A percentile compares a stretch with the other conserved stretches of the same genome.
Evolutionary conservation across 2,797 vertebrate species (phyloP).

Genomic region (Poeciliopsis gracilis): DNA sequence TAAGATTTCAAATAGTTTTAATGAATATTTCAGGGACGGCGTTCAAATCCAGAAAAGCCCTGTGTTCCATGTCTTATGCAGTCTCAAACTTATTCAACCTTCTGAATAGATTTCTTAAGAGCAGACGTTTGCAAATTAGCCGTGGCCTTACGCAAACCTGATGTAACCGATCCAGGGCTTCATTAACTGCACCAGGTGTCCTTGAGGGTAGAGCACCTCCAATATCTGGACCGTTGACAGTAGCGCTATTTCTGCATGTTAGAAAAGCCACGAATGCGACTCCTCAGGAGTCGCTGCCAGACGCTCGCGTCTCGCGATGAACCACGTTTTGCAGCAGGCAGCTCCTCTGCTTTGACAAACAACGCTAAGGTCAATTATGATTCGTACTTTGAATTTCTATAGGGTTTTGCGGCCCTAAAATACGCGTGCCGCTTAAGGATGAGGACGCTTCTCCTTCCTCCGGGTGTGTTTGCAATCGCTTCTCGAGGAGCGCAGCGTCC

Average conservation of each 20-base stretch:
- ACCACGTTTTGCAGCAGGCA: not conserved
- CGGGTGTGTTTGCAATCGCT: constrained; percentile 13
- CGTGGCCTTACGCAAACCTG: not conserved
- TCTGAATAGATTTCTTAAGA: not conserved
- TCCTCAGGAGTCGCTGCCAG: not conserved
- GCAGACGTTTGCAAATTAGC: not conserved
- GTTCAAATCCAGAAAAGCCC: not conserved
- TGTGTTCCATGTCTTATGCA: not conserved
- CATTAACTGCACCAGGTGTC: not conserved
- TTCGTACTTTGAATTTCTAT: not conserved
- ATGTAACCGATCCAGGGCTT: not conserved
- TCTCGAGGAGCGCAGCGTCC: constrained; percentile 33
- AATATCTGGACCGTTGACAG: not conserved
- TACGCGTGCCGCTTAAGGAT: not conserved
- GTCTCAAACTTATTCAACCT: not conserved
- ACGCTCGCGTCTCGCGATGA: not conserved
- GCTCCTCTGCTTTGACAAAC: not conserved
- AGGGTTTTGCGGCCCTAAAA: not conserved
- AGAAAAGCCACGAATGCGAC: not conserved
- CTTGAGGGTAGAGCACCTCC: not conserved
- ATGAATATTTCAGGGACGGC: not conserved
- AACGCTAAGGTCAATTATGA: not conserved
- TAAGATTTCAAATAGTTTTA: not conserved
- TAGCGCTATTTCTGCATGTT: not conserved
- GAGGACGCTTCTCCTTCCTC: not conserved